Evolutionary conservation across 2,113 vertebrate genomes (phyloP).

Genomic region (Bubo blakistoni): DNA sequence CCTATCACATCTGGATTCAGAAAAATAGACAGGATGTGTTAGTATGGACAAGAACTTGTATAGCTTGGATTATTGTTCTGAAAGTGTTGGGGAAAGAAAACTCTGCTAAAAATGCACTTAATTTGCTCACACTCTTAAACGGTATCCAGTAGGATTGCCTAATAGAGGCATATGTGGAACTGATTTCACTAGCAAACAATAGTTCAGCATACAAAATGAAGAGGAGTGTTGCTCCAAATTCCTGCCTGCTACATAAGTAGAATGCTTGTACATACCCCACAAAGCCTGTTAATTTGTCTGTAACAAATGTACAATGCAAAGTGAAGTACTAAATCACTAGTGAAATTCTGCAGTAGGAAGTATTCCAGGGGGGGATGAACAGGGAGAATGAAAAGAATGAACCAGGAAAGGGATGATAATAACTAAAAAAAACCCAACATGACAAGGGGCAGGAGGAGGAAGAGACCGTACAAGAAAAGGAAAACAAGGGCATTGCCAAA

Average conservation of each 20-base stretch:
- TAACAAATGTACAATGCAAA: conserved; percentile 30
- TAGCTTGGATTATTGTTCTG: neutral
- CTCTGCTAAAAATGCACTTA: neutral
- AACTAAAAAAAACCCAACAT: neutral
- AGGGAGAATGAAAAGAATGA: neutral
- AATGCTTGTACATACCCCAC: neutral
- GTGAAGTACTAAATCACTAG: neutral
- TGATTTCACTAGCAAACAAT: conserved; percentile 44
- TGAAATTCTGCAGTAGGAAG: neutral
- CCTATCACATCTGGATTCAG: conserved; percentile 5
- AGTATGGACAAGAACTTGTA: neutral
- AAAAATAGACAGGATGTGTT: neutral
- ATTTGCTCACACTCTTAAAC: neutral
- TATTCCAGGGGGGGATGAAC: neutral
- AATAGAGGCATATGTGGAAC: conserved; percentile 35
- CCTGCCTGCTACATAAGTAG: neutral
- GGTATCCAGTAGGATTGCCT: neutral
- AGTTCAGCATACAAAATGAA: conserved; percentile 19
- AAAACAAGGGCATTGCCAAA: neutral
- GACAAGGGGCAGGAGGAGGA: neutral
- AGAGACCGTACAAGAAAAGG: neutral
- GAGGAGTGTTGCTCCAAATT: conserved; percentile 17
- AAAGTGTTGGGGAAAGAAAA: neutral
- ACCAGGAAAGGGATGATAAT: neutral
- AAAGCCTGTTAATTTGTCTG: conserved; percentile 36